These are phyloP conservation scores for Andrena dorsata DNA, from an alignment of 2,888 invertebrate genomes.

Conservation along the genomic window DNA sequence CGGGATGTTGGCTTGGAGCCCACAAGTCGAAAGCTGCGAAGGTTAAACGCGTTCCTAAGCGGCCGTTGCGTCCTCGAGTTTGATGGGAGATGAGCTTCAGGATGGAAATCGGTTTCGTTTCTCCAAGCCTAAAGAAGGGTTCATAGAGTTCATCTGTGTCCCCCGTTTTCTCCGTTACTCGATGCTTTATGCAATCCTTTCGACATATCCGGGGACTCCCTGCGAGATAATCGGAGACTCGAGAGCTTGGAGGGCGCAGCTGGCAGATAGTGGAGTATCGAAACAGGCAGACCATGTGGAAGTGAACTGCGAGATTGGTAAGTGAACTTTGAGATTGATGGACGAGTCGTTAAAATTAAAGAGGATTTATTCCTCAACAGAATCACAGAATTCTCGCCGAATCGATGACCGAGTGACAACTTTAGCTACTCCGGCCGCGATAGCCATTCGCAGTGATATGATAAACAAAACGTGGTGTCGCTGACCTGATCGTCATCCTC, in stretches of 20 bases:
- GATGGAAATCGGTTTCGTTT: conserved; percentile 20
- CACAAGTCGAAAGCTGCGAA: conserved; percentile 34
- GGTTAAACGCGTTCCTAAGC: conserved; percentile 44
- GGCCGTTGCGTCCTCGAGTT: conserved; percentile 35
- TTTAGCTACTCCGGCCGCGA: conserved; percentile 14
- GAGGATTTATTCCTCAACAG: too few species aligned
- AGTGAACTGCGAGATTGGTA: too few species aligned
- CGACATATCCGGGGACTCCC: neutral
- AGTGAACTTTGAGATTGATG: too few species aligned
- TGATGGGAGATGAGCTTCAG: conserved; percentile 18
- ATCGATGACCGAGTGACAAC: conserved; percentile 1
- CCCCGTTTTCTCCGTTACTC: neutral
- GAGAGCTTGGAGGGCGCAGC: too few species aligned
- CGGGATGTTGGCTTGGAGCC: conserved; percentile 62
- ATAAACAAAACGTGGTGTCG: conserved; percentile 46
- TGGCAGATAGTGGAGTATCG: too few species aligned
- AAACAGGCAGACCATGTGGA: too few species aligned
- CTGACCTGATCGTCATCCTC: conserved; percentile 10
- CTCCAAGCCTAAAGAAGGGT: neutral
- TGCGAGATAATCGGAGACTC: too few species aligned
- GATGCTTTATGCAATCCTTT: neutral
- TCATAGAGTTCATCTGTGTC: neutral
- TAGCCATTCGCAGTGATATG: conserved; percentile 31
- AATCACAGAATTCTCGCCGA: neutral
- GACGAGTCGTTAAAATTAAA: too few species aligned